Percentiles rank a stretch among this genome's conserved stretches.
Conservation (phyloP, 2,113 vertebrate species). For the Dissostichus mawsoni region DNA sequence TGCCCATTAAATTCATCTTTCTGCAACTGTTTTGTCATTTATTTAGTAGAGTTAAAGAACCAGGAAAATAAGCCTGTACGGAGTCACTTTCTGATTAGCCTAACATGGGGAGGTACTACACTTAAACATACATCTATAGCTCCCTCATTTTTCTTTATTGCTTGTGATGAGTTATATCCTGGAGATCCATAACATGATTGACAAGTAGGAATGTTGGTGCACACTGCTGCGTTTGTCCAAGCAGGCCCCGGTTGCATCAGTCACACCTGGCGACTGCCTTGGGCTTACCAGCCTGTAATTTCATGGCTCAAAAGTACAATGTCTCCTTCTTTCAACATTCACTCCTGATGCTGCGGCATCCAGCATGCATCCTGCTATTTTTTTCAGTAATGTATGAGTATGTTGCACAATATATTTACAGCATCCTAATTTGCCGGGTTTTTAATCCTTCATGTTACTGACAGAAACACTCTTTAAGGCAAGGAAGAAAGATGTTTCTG, state of each 20-base stretch:
- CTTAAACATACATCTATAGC: slow-evolving; percentile 20
- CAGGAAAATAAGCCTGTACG: background rate
- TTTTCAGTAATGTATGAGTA: slow-evolving; percentile 4
- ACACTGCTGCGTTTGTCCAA: slow-evolving; percentile 71
- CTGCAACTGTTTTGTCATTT: background rate
- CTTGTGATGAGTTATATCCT: slow-evolving; percentile 61
- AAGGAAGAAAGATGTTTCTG: background rate
- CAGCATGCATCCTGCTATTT: slow-evolving; percentile 28
- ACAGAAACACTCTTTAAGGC: background rate
- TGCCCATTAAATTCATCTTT: background rate
- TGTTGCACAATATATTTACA: slow-evolving; percentile 14
- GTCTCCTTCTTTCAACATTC: slow-evolving; percentile 81
- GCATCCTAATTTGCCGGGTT: slow-evolving; percentile 4
- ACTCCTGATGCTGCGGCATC: slow-evolving; percentile 66
- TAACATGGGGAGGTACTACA: background rate
- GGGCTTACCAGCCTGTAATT: slow-evolving; percentile 83
- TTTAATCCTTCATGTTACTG: background rate
- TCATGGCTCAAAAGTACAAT: slow-evolving; percentile 84
- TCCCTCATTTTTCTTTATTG: slow-evolving; percentile 41
- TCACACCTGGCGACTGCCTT: slow-evolving; percentile 82
- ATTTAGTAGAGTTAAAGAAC: background rate
- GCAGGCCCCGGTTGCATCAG: slow-evolving; percentile 82
- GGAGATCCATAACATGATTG: slow-evolving; percentile 73
- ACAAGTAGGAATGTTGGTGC: slow-evolving; percentile 76
- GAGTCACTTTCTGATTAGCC: background rate